Percentiles rank a stretch among this genome's conserved stretches.
phyloP scores from a whole-genome alignment of 2,113 vertebrate species.

The Cercopithecus mona region DNA sequence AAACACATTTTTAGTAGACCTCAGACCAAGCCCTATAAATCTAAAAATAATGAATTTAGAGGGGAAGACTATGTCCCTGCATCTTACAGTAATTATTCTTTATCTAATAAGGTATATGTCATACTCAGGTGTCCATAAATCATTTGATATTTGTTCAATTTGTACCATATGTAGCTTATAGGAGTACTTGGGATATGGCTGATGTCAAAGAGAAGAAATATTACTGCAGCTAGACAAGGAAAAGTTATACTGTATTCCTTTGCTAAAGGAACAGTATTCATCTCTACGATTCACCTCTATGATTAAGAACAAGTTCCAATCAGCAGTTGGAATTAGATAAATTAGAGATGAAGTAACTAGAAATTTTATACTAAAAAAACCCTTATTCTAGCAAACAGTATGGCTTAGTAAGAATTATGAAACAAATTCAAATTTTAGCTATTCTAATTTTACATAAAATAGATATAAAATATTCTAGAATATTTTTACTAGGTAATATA shows the following conservation, averaged over 20 bases:
- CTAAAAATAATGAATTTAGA: slow-evolving; percentile 68
- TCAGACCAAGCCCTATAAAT: slow-evolving; percentile 23
- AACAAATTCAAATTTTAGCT: neutral
- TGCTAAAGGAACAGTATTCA: slow-evolving; percentile 8
- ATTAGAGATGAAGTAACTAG: neutral
- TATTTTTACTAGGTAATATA: neutral
- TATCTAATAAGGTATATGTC: slow-evolving; percentile 53
- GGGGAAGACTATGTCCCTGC: slow-evolving; percentile 4
- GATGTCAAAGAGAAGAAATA: slow-evolving; percentile 61
- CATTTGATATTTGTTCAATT: slow-evolving; percentile 64
- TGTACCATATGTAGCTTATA: neutral
- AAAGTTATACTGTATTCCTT: neutral
- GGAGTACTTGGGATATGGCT: slow-evolving; percentile 56
- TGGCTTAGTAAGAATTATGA: neutral
- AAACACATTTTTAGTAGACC: slow-evolving; percentile 40
- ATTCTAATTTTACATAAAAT: neutral
- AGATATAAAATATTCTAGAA: neutral
- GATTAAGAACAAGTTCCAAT: slow-evolving; percentile 43
- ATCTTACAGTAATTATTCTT: slow-evolving; percentile 58
- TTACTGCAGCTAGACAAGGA: slow-evolving; percentile 42
- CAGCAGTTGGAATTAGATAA: slow-evolving; percentile 11
- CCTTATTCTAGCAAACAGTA: neutral
- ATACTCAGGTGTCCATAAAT: slow-evolving; percentile 62
- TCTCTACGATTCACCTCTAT: neutral
- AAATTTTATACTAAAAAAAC: neutral